Conservation (phyloP, 2,113 vertebrate genomes). For the Porphyrio hochstetteri region DNA sequence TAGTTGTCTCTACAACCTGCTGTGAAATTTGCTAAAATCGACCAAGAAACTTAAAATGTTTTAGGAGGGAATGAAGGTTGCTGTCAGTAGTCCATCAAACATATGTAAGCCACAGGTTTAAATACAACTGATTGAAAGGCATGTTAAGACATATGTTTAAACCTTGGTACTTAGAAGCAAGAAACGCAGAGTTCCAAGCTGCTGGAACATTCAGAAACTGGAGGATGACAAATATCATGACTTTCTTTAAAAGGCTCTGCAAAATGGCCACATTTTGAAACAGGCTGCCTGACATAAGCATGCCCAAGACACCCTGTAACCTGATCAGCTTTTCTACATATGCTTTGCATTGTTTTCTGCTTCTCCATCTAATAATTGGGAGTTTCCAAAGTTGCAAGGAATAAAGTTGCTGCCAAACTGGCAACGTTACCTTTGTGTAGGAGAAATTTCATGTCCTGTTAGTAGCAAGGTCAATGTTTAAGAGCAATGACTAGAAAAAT, state of each 20-base stretch:
- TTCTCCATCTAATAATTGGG: neutral
- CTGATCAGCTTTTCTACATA: neutral
- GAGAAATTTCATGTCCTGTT: neutral
- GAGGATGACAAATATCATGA: neutral
- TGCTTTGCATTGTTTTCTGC: slow-evolving; percentile 5
- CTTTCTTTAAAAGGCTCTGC: neutral
- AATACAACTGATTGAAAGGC: neutral
- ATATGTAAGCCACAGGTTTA: neutral
- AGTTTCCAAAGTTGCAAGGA: neutral
- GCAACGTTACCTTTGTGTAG: neutral
- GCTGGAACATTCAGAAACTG: neutral
- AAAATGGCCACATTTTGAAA: neutral
- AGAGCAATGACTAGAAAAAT: neutral
- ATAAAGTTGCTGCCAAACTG: neutral
- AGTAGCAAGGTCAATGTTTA: neutral
- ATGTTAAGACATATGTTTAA: neutral
- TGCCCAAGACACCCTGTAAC: neutral
- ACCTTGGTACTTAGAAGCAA: neutral
- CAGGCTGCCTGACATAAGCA: neutral
- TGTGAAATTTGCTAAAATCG: neutral
- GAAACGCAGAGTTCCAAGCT: neutral
- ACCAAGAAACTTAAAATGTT: neutral
- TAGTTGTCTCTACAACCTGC: neutral
- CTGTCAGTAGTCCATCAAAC: neutral
- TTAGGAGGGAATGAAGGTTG: neutral